Conservation (phyloP, 2,797 vertebrate genomes). For the Podarcis lilfordi region DNA sequence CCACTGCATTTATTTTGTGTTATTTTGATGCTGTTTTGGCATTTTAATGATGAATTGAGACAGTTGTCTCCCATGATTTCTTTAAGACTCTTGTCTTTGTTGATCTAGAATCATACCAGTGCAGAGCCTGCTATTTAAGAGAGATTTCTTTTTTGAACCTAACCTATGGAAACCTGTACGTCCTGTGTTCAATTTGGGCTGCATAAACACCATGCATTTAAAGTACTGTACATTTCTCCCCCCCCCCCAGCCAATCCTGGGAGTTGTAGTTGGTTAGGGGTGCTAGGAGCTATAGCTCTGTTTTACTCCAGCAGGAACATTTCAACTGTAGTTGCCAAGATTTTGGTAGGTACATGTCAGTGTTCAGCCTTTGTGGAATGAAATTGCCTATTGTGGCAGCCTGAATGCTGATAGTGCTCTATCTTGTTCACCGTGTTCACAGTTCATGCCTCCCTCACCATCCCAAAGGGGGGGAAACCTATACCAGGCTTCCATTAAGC, state of each 20-base stretch:
- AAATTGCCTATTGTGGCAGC: background rate
- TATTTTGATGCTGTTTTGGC: constrained; percentile 6
- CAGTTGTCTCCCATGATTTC: background rate
- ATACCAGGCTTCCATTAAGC: background rate
- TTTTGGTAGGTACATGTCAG: too few species aligned
- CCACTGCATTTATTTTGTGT: constrained; percentile 24
- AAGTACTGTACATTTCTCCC: too few species aligned
- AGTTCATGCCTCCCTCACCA: background rate
- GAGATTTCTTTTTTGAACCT: background rate
- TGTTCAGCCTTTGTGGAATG: too few species aligned
- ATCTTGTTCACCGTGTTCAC: background rate
- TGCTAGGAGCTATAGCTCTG: too few species aligned
- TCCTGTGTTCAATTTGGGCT: background rate
- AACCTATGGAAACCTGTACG: background rate
- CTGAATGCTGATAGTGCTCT: background rate
- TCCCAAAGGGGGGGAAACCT: background rate
- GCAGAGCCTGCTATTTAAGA: background rate
- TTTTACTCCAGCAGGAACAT: too few species aligned
- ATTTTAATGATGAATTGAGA: background rate
- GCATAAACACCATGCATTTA: too few species aligned
- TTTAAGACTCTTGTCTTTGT: background rate
- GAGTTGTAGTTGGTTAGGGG: too few species aligned
- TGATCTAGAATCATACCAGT: background rate
- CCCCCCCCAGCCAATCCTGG: too few species aligned
- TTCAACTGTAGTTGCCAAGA: too few species aligned